These are phyloP conservation scores for Salvelinus alpinus DNA, from an alignment of 2,113 vertebrate species.

Conservation along the genomic window DNA sequence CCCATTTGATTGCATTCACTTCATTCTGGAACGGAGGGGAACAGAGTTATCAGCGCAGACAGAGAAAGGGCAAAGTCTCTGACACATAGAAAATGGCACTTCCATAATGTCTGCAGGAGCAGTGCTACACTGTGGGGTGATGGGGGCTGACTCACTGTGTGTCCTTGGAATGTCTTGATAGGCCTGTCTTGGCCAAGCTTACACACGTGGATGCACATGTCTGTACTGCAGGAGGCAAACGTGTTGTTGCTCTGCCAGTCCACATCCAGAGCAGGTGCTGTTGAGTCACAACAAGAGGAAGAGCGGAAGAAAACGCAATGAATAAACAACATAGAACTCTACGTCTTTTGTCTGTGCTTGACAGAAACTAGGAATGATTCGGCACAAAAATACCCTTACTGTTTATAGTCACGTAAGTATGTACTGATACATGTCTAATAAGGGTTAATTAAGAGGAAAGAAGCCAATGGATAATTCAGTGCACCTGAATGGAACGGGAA, in stretches of 20 bases:
- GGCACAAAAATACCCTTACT: too few species aligned
- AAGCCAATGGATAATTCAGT: background rate
- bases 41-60: background rate
- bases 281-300: conserved; percentile 11
- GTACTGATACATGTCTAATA: too few species aligned
- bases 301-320: background rate
- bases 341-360: background rate
- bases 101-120: too few species aligned
- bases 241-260: conserved; percentile 99
- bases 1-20: conserved; percentile 99
- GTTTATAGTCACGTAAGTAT: too few species aligned
- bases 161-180: conserved; percentile 99
- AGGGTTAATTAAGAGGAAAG: background rate
- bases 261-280: conserved; percentile 95
- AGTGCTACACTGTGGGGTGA: background rate
- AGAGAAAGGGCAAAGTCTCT: too few species aligned
- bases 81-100: too few species aligned
- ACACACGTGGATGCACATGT: conserved; percentile 99
- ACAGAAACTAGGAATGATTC: too few species aligned
- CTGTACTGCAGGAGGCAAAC: conserved; percentile 96
- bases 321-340: background rate
- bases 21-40: conserved; percentile 79
- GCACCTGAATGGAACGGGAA: conserved; percentile 98
- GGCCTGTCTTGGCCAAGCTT: conserved; percentile 95
- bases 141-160: conserved; percentile 83